Evolutionary conservation across 2,113 vertebrate genomes (phyloP), one percentile per base, ranked within the genome.

Genomic region (Gavialis gangeticus): DNA sequence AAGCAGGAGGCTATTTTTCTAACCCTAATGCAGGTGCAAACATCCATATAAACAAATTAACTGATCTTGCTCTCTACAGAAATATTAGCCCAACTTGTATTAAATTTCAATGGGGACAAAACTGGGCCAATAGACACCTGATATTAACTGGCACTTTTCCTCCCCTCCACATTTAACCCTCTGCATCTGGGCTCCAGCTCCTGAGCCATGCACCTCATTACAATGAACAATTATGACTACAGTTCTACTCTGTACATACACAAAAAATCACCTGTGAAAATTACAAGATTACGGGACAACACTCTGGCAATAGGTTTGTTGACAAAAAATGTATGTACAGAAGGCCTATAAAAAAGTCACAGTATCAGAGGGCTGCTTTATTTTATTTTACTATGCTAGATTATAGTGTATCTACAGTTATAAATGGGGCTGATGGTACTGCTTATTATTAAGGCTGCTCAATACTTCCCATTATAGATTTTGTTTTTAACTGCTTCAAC

Each of bases 311-410:
- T 11, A 83, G 1, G 13, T 84, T 94, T 79, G 78, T 85, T 90
- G 73, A 62, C 37, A 84, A 93, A 93, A 91, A 94, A 84, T 27
- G 56, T 82, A 14, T 64, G 71, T 57, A 46, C 34, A 85, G 13
- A 46, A 78, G 17, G 1, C 21, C n/a, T n/a, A 80, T 75, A 82
- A 17, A 60, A 60, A 85, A 85, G 5, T 55, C 46, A 91, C 82
- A 82, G 56, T 54, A 56, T 17, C 60, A 34, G 3, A 0, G 73
- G 3, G 19, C 16, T 79, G 30, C 7, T 28, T 86, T 79, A 88
- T 34, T 82, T 4, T 6, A 62, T 86, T 67, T 79, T 88, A 77
- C 10, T 55, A 54, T 3, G 2, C 14, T 34, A 85, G 27, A 15
- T 66, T 55, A 30, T 5, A 11, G 27, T 56, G 18, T 64, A 88